Evolutionary conservation across 2,113 vertebrate species (phyloP), one percentile per base, ranked within the genome.

Genomic region (Tor tambroides): DNA sequence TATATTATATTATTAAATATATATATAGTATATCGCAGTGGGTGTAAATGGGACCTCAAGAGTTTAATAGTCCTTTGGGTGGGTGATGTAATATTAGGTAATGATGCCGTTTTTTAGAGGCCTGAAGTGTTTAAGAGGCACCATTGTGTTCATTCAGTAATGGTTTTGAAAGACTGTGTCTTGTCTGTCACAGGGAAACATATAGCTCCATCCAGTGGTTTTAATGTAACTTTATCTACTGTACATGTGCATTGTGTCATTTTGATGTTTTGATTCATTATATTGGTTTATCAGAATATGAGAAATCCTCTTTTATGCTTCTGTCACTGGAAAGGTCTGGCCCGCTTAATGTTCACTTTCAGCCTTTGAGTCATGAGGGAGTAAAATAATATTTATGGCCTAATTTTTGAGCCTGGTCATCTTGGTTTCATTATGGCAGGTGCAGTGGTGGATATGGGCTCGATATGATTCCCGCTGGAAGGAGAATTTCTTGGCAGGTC

Each of bases 401-500:
- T 86, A 84, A 74, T 90, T 86, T 81, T 72, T 63, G 51, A 85
- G 86, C 86, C 77, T 87, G 87, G 88, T 88, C 91, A 86, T 91
- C 86, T 72, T 56, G 69, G 87, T 90, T 91, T 89, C 87, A 87
- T 89, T 90, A 87, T 87, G 90, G 88, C 94, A 95, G 94, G 94
- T 95, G 94, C 91, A 91, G 86, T 21, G 35, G 69, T 85, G 80
- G 84, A 86, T 82, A 80, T 77, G 35, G 80, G 59, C 85, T 84
- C 88, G 89, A 91, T 91, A 91, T 93, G 89, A 90, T 81, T 92
- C 90, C 89, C 88, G 86, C 81, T 30, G 78, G 88, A 91, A 85
- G 87, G 30, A 88, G 80, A 88, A n/a, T 65, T 91, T 92, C 87
- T 92, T 86, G 88, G 86, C 84, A 9, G 32, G 87, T 71, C 86